These are phyloP conservation scores for Drosophila imparisetae DNA, from an alignment of 2,888 invertebrate genomes.

Conservation along the genomic window DNA sequence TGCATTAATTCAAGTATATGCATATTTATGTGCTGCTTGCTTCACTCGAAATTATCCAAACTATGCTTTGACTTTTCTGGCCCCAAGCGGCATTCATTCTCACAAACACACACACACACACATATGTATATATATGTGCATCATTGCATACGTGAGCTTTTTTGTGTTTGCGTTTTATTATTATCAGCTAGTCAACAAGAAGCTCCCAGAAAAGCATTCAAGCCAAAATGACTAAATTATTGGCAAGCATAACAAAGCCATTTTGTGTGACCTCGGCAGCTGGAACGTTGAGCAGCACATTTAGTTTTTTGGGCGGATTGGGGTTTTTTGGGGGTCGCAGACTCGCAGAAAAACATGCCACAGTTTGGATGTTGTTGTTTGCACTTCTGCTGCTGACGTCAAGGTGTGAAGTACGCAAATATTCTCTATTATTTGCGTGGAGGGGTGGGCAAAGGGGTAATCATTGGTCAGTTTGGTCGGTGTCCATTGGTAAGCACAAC, in stretches of 20 bases:
- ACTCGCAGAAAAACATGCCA: constrained; percentile 21
- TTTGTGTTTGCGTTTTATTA: constrained; percentile 28
- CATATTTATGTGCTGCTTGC: constrained; percentile 41
- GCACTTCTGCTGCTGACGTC: constrained; percentile 32
- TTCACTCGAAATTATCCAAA: constrained; percentile 24
- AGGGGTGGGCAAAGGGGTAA: background rate
- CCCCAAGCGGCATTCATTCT: constrained; percentile 11
- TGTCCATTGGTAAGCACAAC: constrained; percentile 53
- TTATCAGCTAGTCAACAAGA: constrained; percentile 31
- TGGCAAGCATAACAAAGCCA: constrained; percentile 57
- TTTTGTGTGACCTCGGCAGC: constrained; percentile 23
- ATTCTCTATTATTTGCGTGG: constrained; percentile 26
- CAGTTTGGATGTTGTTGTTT: constrained; percentile 14
- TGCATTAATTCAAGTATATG: constrained; percentile 61
- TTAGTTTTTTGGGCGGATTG: background rate
- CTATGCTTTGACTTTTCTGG: constrained; percentile 12
- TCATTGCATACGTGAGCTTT: background rate
- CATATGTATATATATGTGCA: background rate
- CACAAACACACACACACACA: background rate
- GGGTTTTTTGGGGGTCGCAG: background rate
- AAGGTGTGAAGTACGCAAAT: constrained; percentile 51
- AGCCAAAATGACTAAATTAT: constrained; percentile 65
- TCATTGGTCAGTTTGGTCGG: constrained; percentile 15
- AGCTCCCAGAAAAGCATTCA: constrained; percentile 21
- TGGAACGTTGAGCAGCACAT: background rate